Percentiles rank a stretch among this genome's conserved stretches.
phyloP scores from a whole-genome alignment of 2,888 invertebrate species.

The Lutraria lutraria region DNA sequence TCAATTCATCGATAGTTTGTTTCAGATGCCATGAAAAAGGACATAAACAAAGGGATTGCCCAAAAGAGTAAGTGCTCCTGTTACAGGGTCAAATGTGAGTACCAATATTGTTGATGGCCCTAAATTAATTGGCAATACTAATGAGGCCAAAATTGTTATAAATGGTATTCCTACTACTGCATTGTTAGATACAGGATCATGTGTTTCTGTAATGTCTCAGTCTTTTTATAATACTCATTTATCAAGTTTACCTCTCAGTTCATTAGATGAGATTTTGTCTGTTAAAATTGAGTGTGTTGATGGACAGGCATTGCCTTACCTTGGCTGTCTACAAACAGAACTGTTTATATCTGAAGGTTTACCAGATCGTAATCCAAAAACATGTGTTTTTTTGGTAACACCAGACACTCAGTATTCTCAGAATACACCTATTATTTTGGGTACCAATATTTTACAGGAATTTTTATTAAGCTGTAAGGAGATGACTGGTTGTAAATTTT shows the following conservation, averaged over 20 bases:
- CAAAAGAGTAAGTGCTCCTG: conserved; percentile 18
- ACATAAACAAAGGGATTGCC: not conserved
- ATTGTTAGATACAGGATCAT: conserved; percentile 3
- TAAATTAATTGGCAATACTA: not conserved
- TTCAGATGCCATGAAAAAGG: not conserved
- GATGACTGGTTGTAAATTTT: conserved; percentile 19
- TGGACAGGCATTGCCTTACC: not conserved
- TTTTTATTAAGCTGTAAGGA: too few species aligned
- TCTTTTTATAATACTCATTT: conserved; percentile 15
- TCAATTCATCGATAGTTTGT: not conserved
- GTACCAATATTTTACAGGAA: not conserved
- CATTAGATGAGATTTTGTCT: not conserved
- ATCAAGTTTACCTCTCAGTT: not conserved
- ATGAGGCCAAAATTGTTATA: not conserved
- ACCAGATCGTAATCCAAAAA: not conserved
- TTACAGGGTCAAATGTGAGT: not conserved
- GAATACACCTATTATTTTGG: not conserved
- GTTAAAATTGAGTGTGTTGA: conserved; percentile 16
- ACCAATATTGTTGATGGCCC: not conserved
- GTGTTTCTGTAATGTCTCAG: not conserved
- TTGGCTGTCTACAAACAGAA: not conserved
- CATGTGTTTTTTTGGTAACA: not conserved
- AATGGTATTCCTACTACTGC: not conserved
- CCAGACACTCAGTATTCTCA: not conserved
- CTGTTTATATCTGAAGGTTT: not conserved